Conservation (phyloP, 2,797 vertebrate genomes). For the Sebastes kiyomatsui region DNA sequence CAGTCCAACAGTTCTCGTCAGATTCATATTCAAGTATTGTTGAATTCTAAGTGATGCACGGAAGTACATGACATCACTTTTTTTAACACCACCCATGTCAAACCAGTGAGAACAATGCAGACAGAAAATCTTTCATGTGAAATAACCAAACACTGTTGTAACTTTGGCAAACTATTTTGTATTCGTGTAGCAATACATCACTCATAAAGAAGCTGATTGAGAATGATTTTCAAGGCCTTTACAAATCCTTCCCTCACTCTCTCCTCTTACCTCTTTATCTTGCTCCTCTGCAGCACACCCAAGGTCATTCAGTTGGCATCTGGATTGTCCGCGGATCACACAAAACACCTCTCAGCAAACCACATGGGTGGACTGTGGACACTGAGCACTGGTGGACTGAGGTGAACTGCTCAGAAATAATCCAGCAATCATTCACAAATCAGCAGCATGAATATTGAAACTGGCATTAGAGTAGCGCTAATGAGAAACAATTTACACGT, state of each 20-base stretch:
- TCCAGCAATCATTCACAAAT: neutral
- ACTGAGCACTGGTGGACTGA: neutral
- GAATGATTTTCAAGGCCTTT: too few relatives aligned
- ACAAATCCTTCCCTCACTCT: neutral
- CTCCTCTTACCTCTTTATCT: neutral
- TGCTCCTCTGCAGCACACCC: neutral
- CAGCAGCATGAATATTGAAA: neutral
- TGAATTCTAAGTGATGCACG: too few relatives aligned
- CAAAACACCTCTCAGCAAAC: neutral
- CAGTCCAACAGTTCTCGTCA: too few relatives aligned
- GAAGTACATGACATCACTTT: too few relatives aligned
- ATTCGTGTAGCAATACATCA: neutral
- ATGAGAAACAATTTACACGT: neutral
- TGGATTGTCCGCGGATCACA: neutral
- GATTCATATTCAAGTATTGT: too few relatives aligned
- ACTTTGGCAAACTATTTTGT: neutral
- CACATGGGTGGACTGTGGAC: neutral
- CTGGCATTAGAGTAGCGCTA: neutral
- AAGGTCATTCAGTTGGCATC: slow-evolving; percentile 13
- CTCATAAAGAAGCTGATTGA: neutral
- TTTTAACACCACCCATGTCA: neutral
- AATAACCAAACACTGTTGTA: too few relatives aligned
- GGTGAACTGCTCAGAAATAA: neutral
- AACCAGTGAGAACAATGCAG: neutral
- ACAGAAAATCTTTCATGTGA: neutral